Evolutionary conservation across 2,113 vertebrate genomes (phyloP).

Genomic region (Peromyscus maniculatus): DNA sequence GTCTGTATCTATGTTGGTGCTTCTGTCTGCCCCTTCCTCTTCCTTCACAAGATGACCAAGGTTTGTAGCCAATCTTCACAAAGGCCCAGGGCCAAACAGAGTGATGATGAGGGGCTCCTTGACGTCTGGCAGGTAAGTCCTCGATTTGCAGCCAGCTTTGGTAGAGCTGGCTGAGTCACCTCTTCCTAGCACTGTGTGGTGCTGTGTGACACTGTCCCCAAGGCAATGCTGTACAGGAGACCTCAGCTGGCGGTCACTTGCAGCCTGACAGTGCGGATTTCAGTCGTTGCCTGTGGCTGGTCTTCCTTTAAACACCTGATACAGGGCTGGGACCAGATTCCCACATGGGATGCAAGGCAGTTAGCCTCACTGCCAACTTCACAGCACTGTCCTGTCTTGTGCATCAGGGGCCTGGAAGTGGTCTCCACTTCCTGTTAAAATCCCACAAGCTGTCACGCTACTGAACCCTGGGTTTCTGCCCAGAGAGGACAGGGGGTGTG

Average conservation of each 20-base stretch:
- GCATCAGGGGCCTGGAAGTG: background rate
- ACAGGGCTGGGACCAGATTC: accelerated
- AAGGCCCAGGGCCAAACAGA: background rate
- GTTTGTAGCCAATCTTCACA: background rate
- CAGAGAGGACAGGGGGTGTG: background rate
- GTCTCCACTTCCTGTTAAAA: background rate
- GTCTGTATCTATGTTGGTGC: accelerated
- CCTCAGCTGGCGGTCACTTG: background rate
- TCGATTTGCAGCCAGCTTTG: background rate
- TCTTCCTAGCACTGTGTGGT: background rate
- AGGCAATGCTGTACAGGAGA: background rate
- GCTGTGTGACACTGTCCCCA: background rate
- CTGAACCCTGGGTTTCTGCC: background rate
- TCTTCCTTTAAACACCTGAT: background rate
- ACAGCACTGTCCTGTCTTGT: background rate
- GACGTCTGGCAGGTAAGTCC: accelerated
- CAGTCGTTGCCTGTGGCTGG: accelerated
- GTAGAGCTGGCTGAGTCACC: background rate
- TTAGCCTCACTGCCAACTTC: background rate
- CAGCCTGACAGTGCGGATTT: no score
- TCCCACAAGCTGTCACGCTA: background rate
- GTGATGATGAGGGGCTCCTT: no score
- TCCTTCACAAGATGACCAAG: background rate
- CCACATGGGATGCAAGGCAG: background rate
- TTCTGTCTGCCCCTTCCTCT: no score